phyloP scores from a whole-genome alignment of 2,113 vertebrate species.

The Laticauda colubrina region DNA sequence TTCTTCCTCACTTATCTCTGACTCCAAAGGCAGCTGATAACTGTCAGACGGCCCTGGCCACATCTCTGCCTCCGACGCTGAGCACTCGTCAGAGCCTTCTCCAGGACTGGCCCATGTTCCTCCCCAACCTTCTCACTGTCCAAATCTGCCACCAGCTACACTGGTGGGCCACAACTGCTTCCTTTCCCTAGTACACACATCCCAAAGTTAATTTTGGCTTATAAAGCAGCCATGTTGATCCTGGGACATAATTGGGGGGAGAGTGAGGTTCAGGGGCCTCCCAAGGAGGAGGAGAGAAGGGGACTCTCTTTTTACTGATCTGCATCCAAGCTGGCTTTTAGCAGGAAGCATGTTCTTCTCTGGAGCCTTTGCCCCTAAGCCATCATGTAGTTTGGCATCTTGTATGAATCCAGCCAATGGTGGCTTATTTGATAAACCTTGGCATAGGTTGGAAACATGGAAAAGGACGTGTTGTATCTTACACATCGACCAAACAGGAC shows the following conservation, averaged over 20 bases:
- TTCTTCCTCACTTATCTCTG: no score
- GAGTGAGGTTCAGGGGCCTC: neutral
- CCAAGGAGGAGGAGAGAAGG: neutral
- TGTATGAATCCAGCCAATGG: neutral
- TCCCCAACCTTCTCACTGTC: no score
- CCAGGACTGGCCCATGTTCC: no score
- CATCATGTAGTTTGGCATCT: neutral
- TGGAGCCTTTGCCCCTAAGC: neutral
- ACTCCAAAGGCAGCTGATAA: no score
- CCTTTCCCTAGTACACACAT: neutral
- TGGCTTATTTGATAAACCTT: neutral
- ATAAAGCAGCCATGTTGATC: neutral
- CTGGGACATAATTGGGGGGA: neutral
- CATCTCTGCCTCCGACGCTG: no score
- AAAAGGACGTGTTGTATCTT: neutral
- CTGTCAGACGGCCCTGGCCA: no score
- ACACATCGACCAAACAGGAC: no score
- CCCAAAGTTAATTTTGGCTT: neutral
- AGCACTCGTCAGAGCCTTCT: no score
- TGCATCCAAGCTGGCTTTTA: neutral
- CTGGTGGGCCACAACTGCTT: no score
- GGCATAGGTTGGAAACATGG: neutral
- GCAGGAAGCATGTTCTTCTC: neutral
- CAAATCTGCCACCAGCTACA: no score
- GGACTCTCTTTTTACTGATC: neutral